Percentiles rank a stretch among this genome's conserved stretches.
phyloP scores from a whole-genome alignment of 1,140 invertebrate species.

The Parapsyche elsis region DNA sequence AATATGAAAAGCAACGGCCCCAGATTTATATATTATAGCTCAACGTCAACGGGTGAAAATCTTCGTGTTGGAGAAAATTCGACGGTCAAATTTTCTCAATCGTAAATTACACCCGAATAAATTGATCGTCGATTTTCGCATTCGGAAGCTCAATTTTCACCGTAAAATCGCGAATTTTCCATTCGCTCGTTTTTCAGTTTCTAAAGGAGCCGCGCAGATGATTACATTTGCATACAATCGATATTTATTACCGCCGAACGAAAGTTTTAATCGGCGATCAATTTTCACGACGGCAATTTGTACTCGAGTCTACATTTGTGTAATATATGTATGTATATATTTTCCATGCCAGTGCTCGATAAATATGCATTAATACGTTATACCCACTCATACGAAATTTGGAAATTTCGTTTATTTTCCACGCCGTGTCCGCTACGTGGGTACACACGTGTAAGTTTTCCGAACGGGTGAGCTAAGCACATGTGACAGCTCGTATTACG shows the following conservation, averaged over 20 bases:
- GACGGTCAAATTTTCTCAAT: background rate
- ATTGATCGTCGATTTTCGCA: constrained; percentile 4
- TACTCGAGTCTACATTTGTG: no score
- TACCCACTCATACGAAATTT: no score
- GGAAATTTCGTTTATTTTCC: no score
- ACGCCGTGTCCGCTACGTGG: no score
- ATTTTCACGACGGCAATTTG: background rate
- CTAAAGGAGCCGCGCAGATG: background rate
- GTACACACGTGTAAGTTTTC: background rate
- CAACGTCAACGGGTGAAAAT: no score
- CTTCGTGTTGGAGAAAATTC: background rate
- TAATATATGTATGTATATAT: background rate
- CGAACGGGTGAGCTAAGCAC: background rate
- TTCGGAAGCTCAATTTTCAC: background rate
- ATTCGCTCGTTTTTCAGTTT: background rate
- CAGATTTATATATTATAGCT: no score
- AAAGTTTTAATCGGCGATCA: constrained; percentile 15
- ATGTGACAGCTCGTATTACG: constrained; percentile 6
- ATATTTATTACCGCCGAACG: background rate
- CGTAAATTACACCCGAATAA: background rate
- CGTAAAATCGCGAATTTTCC: background rate
- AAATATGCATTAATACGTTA: background rate
- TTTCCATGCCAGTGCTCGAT: background rate
- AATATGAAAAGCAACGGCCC: no score
- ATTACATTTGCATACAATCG: constrained; percentile 30